phyloP scores from a whole-genome alignment of 2,888 invertebrate genomes.

The Lasius platythorax region DNA sequence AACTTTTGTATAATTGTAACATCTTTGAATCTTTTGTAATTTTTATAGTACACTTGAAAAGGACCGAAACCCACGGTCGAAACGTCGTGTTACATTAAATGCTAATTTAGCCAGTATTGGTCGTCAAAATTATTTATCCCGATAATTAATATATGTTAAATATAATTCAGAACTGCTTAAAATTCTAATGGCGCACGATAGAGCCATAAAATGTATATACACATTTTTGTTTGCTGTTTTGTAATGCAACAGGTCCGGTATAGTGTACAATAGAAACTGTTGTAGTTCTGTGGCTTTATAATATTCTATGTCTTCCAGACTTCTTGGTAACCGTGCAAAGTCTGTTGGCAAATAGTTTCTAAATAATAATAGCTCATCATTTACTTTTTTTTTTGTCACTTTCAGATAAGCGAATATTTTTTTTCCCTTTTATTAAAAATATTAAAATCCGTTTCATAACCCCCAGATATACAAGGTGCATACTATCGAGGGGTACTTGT shows the following conservation, averaged over 20 bases:
- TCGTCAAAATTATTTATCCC: no score
- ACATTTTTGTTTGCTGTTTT: slow-evolving; percentile 14
- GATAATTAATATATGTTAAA: no score
- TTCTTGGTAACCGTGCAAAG: slow-evolving; percentile 16
- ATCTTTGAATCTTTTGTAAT: no score
- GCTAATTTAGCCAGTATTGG: no score
- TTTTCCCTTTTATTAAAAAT: background rate
- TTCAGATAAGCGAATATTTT: slow-evolving; percentile 15
- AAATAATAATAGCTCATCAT: slow-evolving; percentile 17
- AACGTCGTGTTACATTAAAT: no score
- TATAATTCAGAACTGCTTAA: slow-evolving; percentile 17
- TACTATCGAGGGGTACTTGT: slow-evolving; percentile 12
- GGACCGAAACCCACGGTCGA: no score
- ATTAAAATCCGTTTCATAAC: slow-evolving; percentile 17
- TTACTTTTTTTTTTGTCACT: slow-evolving; percentile 3
- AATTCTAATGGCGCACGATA: slow-evolving; percentile 20
- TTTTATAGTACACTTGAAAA: no score
- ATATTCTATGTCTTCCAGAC: slow-evolving; percentile 4
- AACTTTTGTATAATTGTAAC: no score
- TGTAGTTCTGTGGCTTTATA: slow-evolving; percentile 18
- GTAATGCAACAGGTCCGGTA: background rate
- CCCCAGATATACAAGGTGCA: background rate
- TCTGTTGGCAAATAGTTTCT: slow-evolving; percentile 25
- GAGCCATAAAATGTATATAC: slow-evolving; percentile 1
- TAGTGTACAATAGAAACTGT: slow-evolving; percentile 25